phyloP scores from a whole-genome alignment of 2,888 invertebrate genomes.

The Melanotus villosus region DNA sequence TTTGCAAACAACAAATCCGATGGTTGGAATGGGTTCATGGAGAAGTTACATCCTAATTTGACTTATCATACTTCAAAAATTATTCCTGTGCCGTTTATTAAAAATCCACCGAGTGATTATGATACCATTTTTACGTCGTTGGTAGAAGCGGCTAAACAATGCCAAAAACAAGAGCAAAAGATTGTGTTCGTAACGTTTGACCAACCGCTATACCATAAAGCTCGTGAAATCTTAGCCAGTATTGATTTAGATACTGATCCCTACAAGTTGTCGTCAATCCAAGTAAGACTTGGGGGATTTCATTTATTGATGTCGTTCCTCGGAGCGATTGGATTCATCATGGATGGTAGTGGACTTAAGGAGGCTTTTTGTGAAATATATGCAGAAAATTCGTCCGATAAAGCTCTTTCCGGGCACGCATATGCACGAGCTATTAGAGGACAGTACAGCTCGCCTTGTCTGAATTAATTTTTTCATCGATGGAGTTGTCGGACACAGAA shows the following conservation, averaged over 20 bases:
- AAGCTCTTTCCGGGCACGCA: conserved; percentile 59
- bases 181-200: conserved; percentile 53
- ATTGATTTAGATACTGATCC: conserved; percentile 51
- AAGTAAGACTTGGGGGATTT: conserved; percentile 59
- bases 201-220: conserved; percentile 57
- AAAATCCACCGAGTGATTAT: conserved; percentile 55
- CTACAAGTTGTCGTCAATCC: conserved; percentile 46
- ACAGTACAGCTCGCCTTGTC: conserved; percentile 55
- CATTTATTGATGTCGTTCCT: conserved; percentile 60
- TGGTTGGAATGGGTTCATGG: conserved; percentile 56
- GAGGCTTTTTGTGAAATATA: conserved; percentile 53
- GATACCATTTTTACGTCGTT: conserved; percentile 57
- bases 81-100: conserved; percentile 57
- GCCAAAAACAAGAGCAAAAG: conserved; percentile 46
- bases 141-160: conserved; percentile 51
- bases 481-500: conserved; percentile 50
- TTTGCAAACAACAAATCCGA: conserved; percentile 47
- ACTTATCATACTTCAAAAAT: conserved; percentile 53
- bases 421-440: too few relatives aligned
- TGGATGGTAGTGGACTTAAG: conserved; percentile 59
- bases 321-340: conserved; percentile 59
- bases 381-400: conserved; percentile 55
- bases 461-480: conserved; percentile 49
- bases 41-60: conserved; percentile 44
- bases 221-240: conserved; percentile 54